Conservation (phyloP, 2,113 vertebrate genomes). For the Hydrochoerus hydrochaeris region DNA sequence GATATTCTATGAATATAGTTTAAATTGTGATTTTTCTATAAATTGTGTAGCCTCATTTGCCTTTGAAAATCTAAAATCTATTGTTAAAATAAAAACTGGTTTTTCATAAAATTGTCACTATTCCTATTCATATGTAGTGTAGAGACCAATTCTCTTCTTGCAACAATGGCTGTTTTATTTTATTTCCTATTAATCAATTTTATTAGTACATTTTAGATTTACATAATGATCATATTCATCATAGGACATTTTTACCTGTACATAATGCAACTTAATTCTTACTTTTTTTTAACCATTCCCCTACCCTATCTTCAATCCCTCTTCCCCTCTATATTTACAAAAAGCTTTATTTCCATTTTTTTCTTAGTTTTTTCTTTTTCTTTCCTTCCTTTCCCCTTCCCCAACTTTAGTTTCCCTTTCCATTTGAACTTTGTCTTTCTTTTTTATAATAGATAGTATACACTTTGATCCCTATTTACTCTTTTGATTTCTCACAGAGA, state of each 20-base stretch:
- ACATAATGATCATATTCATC: background rate
- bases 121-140: background rate
- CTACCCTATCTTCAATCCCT: background rate
- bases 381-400: background rate
- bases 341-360: background rate
- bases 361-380: background rate
- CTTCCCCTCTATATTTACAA: background rate
- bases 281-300: background rate
- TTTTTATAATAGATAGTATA: background rate
- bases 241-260: background rate
- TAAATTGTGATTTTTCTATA: background rate
- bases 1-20: background rate
- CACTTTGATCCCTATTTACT: background rate
- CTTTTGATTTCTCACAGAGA: background rate
- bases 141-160: background rate
- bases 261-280: background rate
- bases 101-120: background rate
- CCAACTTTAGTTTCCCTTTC: background rate
- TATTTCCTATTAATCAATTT: background rate
- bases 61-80: background rate
- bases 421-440: background rate
- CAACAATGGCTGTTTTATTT: background rate
- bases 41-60: background rate
- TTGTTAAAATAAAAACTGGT: background rate
- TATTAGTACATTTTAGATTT: background rate